Base-by-base conservation (phyloP, 92 coral and sea anemone genomes). In the Epizoanthus ramosus region DNA sequence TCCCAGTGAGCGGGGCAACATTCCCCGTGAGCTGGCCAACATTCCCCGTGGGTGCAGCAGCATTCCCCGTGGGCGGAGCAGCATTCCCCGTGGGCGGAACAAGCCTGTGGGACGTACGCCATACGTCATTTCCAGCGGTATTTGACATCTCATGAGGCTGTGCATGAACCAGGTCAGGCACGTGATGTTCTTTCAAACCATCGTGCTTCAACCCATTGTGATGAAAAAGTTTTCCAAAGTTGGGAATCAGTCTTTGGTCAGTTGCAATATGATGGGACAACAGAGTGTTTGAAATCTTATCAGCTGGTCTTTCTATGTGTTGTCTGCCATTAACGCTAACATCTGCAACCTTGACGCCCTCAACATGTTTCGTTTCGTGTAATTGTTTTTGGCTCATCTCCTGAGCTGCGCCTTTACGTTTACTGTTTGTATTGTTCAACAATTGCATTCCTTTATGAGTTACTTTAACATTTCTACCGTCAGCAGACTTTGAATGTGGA, bases 261-360 rank as follows among this genome's bases (percentile, higher is more conserved):
- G 70, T 77, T 60, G 59, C 82, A 61, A 77, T 61, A 45, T 77
- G 58, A 43, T n/a, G 41, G 56, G 39, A 15, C 22, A 41, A 7
- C 18, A 19, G 69, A 5, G 71, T 1, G 18, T 39, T 43, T 43
- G 25, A 39, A n/a, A 22, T 14, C 10, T 57, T 33, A 43, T 1
- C 71, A 14, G 41, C 28, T 23, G 82, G 70, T 77, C 25, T 77
- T 41, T 57, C 57, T 17, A 77, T 77, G 59, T 77, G 82, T 13
- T 77, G 71, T 21, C 82, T 68, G 53, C 41, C 69, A 77, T 61
- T 61, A 43, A 77, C 21, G 39, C 33, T 39, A 57, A 57, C 57
- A 21, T 76, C 69, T 35, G 57, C 18, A 58, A n/a, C 37, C 24
- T 77, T 61, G 16, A 37, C 68, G 25, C 61, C 71, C 43, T 63